Evolutionary conservation across 2,888 invertebrate genomes (phyloP), one percentile per base, ranked within the genome.

Genomic region (Yponomeuta plumbellus): DNA sequence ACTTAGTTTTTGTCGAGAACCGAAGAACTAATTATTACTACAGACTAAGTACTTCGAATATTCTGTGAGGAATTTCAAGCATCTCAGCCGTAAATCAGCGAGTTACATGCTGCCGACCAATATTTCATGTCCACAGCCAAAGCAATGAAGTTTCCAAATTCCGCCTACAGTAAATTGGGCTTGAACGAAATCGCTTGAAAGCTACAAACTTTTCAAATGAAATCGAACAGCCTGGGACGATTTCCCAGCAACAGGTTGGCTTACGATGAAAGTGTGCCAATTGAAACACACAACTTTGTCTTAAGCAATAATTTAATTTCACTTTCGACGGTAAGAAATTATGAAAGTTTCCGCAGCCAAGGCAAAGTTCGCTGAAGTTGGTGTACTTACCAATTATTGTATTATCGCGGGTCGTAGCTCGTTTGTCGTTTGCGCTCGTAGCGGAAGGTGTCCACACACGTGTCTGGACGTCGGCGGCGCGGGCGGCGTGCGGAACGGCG

Each of bases 401-500:
- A 65, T 10, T 21, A 13, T 17, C 57, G 13, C n/a, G n/a, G n/a
- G 20, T 52, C 57, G 34, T 11, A 11, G n/a, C 11, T 61, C 23
- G 23, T 34, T 61, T 17, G 26, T 23, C n/a, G n/a, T n/a, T n/a
- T 61, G 23, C 5, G 59, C 23, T 4, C n/a, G 59, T 59, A 20
- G 23, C 23, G 21, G 59, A 20, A 21, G 59, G 59, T n/a, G n/a
- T 22, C 11, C 8, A 20, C 44, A 40, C 39, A 39, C 64, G 64
- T 44, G 64, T n/a, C 64, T 40, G 21, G 59, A 59, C 34, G 66
- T 52, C 52, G 66, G 52, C 76, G 71, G 76, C 77, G 71, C 68
- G 69, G 68, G 69, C 73, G 80, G 84, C 88, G 87, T 84, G 84
- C 83, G 79, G 71, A 80, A 77, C 83, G 80, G 71, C 78, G 81